Evolutionary conservation across 2,797 vertebrate species (phyloP), one percentile per base, ranked within the genome.

Genomic region (Tamandua tetradactyla): DNA sequence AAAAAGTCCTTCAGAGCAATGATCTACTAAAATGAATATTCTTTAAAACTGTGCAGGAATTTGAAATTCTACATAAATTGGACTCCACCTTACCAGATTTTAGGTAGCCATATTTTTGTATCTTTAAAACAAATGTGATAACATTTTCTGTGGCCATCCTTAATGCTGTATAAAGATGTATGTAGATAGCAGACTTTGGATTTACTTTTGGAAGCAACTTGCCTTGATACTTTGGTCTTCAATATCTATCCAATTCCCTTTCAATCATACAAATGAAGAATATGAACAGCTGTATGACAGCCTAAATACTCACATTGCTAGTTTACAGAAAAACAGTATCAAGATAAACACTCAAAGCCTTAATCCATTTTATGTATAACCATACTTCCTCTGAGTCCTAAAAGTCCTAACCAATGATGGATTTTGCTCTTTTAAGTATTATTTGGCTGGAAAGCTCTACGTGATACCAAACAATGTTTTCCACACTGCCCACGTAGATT

Each of bases 21-120:
- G 66, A 35, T 64, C 88, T 93, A 85, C 72, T 94, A 87, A 93
- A 94, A 72, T 81, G 42, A 52, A 55, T 66, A 93, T 80, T 81
- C 25, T 89, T 83, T 80, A 76, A 66, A 86, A 55, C 23, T 79
- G 44, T 69, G 91, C 5, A 92, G 82, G 78, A 87, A 83, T 78
- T 62, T 47, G 49, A 94, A 95, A 94, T 93, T 75, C n/a, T 22
- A 66, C 61, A 89, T 92, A 83, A 32, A 44, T 68, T 89, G 40
- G n/a, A 81, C 57, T 76, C 61, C 69, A 61, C 75, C 30, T 85
- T 96, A 25, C 64, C 74, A 86, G 64, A 88, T 85, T 69, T 81
- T 75, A 71, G 32, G 47, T 94, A 94, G n/a, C 68, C 78, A 68
- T 87, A 66, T 47, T 68, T 79, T 66, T 52, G 3, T 14, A 49